A percentile compares a stretch with the other conserved stretches of the same genome.
Conservation (phyloP, 2,888 invertebrate species). For the Neoascia interrupta region DNA sequence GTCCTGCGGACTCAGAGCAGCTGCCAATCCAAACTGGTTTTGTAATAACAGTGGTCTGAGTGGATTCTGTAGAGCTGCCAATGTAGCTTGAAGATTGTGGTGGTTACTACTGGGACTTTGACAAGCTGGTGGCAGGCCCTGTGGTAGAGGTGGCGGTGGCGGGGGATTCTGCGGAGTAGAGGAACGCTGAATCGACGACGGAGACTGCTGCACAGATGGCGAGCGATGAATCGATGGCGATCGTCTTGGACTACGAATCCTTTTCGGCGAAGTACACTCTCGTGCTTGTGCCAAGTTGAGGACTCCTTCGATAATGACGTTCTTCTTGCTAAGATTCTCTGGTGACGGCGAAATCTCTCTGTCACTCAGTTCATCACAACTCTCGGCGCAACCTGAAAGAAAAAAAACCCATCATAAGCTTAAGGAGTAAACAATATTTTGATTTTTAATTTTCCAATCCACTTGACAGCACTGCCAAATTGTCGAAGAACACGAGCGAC, state of each 20-base stretch:
- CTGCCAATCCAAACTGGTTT: slow-evolving; percentile 74
- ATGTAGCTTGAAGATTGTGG: slow-evolving; percentile 69
- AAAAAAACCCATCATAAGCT: slow-evolving; percentile 21
- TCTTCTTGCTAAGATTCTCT: slow-evolving; percentile 73
- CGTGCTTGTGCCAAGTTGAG: slow-evolving; percentile 74
- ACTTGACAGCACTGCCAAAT: slow-evolving; percentile 72
- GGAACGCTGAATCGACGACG: slow-evolving; percentile 30
- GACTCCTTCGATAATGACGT: slow-evolving; percentile 72
- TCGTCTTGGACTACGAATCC: slow-evolving; percentile 34
- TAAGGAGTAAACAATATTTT: slow-evolving; percentile 72
- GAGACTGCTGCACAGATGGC: slow-evolving; percentile 12
- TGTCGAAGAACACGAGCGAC: not conserved
- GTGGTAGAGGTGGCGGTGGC: slow-evolving; percentile 44
- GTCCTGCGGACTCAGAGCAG: slow-evolving; percentile 73
- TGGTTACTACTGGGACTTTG: slow-evolving; percentile 55
- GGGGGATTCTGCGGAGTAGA: slow-evolving; percentile 61
- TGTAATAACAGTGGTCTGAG: slow-evolving; percentile 75
- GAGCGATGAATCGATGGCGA: slow-evolving; percentile 42
- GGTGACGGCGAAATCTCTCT: slow-evolving; percentile 70
- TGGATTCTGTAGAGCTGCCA: slow-evolving; percentile 74
- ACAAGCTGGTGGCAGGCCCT: slow-evolving; percentile 11
- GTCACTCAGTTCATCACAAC: slow-evolving; percentile 71
- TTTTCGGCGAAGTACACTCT: slow-evolving; percentile 71
- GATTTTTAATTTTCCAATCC: slow-evolving; percentile 79
- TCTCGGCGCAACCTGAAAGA: slow-evolving; percentile 75